Evolutionary conservation across 2,797 vertebrate species (phyloP).

Genomic region (Chelonia mydas): DNA sequence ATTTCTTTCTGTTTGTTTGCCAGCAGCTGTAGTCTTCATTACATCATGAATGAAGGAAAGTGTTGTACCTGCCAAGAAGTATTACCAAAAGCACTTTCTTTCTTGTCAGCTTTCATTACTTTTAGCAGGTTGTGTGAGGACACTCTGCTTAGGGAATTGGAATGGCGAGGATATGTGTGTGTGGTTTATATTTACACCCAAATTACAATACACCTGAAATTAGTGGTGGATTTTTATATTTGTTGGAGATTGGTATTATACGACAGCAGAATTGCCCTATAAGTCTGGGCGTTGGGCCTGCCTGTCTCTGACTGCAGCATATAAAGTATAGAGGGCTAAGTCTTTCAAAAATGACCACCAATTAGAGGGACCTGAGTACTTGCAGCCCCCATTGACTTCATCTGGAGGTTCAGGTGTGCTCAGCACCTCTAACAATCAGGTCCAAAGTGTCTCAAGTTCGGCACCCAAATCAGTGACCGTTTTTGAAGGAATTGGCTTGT

Average conservation of each 20-base stretch:
- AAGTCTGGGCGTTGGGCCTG: slow-evolving; percentile 30
- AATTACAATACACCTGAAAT: slow-evolving; percentile 52
- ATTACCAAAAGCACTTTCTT: slow-evolving; percentile 63
- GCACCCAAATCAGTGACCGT: background rate
- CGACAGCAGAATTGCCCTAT: slow-evolving; percentile 28
- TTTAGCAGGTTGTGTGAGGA: slow-evolving; percentile 59
- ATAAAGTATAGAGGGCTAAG: background rate
- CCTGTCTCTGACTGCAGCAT: background rate
- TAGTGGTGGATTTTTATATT: slow-evolving; percentile 44
- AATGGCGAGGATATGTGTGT: background rate
- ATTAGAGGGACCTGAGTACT: background rate
- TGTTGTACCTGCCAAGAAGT: slow-evolving; percentile 63
- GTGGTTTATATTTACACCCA: slow-evolving; percentile 17
- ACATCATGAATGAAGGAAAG: slow-evolving; percentile 60
- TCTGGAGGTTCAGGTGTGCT: background rate
- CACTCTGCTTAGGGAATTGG: slow-evolving; percentile 41
- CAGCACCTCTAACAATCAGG: background rate
- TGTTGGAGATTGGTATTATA: slow-evolving; percentile 56
- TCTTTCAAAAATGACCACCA: background rate
- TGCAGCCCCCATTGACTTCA: background rate
- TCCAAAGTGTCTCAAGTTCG: background rate
- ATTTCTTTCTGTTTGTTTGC: background rate
- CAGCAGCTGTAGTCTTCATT: slow-evolving; percentile 21
- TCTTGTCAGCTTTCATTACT: slow-evolving; percentile 71
- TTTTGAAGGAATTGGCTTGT: background rate